Percentiles rank a stretch among this genome's conserved stretches.
phyloP scores from a whole-genome alignment of 2,113 vertebrate genomes.

The Malurus alboscapulatus region DNA sequence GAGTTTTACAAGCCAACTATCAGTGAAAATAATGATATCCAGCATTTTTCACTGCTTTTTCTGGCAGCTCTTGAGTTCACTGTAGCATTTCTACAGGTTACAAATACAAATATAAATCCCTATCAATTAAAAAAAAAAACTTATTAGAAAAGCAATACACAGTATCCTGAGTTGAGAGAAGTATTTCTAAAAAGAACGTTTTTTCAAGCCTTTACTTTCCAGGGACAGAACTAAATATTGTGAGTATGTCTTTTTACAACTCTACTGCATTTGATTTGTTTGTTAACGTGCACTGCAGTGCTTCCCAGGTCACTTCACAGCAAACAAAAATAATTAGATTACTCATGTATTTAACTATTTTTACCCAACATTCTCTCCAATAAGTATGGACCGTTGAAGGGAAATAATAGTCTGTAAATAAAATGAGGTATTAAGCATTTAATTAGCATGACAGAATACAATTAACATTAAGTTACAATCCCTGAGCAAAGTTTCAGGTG shows the following conservation, averaged over 20 bases:
- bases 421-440: neutral
- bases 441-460: neutral
- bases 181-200: neutral
- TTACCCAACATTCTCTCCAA: neutral
- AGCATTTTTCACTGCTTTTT: neutral
- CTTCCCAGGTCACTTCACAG: neutral
- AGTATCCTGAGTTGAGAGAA: neutral
- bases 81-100: neutral
- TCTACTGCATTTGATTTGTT: neutral
- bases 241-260: neutral
- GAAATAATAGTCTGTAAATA: neutral
- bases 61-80: neutral
- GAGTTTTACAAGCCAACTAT: neutral
- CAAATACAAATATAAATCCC: neutral
- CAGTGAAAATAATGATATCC: neutral
- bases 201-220: neutral
- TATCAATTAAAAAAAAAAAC: neutral
- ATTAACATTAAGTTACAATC: neutral
- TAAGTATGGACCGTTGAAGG: neutral
- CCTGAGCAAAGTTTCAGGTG: neutral
- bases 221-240: neutral
- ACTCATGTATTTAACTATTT: neutral
- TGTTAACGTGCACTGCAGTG: neutral
- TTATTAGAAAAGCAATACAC: neutral
- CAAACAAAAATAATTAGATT: neutral